A percentile compares a stretch with the other conserved stretches of the same genome.
These are phyloP conservation scores for Syngnathus floridae DNA, from an alignment of 2,113 vertebrate species.

Conservation along the genomic window DNA sequence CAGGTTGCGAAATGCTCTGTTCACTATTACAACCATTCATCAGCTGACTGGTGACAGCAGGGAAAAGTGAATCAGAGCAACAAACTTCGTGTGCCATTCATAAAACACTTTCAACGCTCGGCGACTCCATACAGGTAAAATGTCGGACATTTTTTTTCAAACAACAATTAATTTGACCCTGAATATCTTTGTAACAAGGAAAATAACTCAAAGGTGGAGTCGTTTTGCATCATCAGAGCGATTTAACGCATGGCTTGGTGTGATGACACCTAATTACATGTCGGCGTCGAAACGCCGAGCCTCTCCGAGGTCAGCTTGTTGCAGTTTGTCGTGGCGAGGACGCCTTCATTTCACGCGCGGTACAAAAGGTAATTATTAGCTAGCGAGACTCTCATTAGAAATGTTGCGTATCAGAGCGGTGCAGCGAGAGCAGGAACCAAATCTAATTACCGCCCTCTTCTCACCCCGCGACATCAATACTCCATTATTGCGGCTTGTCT, in stretches of 20 bases:
- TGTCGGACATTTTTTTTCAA: not conserved
- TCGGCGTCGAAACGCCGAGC: constrained; percentile 27
- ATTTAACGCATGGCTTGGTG: constrained; percentile 41
- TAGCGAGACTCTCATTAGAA: constrained; percentile 50
- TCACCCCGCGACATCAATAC: constrained; percentile 61
- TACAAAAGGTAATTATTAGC: constrained; percentile 55
- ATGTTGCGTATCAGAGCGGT: constrained; percentile 46
- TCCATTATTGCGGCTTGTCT: constrained; percentile 59
- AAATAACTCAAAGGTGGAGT: not conserved
- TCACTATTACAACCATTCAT: constrained; percentile 1
- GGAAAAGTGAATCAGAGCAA: not conserved
- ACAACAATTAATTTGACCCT: constrained; percentile 10
- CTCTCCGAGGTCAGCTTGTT: constrained; percentile 34
- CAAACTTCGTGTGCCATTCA: not conserved
- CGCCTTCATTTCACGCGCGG: constrained; percentile 16
- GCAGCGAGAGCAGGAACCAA: constrained; percentile 54
- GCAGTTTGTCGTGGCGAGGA: constrained; percentile 18
- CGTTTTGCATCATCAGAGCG: constrained; percentile 3
- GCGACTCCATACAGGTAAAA: too few species aligned
- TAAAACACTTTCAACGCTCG: not conserved
- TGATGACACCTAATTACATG: constrained; percentile 57
- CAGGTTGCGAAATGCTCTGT: not conserved
- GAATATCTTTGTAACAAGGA: not conserved
- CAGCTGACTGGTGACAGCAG: not conserved
- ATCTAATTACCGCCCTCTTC: constrained; percentile 64